phyloP scores from a whole-genome alignment of 1,140 invertebrate genomes.

The Elymnias hypermnestra region DNA sequence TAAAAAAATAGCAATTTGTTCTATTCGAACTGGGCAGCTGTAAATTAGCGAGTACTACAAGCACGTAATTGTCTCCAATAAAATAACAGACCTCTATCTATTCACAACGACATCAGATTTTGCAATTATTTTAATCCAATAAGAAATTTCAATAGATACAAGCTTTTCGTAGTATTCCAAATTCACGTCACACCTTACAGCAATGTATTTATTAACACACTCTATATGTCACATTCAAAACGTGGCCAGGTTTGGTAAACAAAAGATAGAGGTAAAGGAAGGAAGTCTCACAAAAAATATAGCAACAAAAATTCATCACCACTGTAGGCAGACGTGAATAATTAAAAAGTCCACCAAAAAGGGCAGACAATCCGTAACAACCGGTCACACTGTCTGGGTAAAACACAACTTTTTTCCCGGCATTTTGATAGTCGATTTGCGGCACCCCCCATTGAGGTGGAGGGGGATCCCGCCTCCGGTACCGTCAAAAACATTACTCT shows the following conservation, averaged over 20 bases:
- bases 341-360: constrained; percentile 46
- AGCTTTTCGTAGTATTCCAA: too few species aligned
- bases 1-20: too few species aligned
- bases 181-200: too few species aligned
- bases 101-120: too few species aligned
- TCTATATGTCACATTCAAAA: too few species aligned
- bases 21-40: too few species aligned
- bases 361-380: constrained; percentile 42
- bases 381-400: constrained; percentile 51
- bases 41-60: too few species aligned
- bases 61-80: too few species aligned
- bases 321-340: constrained; percentile 35
- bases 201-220: too few species aligned
- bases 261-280: neutral
- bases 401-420: constrained; percentile 63
- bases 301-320: constrained; percentile 24
- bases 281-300: neutral
- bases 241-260: neutral
- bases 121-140: too few species aligned
- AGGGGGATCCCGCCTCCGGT: constrained; percentile 40
- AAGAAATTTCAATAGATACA: too few species aligned
- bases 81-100: too few species aligned
- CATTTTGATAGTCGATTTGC: constrained; percentile 73
- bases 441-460: constrained; percentile 33
- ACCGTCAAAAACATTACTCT: constrained; percentile 74